Evolutionary conservation across 2,888 invertebrate genomes (phyloP).

Genomic region (Parnassius apollo): DNA sequence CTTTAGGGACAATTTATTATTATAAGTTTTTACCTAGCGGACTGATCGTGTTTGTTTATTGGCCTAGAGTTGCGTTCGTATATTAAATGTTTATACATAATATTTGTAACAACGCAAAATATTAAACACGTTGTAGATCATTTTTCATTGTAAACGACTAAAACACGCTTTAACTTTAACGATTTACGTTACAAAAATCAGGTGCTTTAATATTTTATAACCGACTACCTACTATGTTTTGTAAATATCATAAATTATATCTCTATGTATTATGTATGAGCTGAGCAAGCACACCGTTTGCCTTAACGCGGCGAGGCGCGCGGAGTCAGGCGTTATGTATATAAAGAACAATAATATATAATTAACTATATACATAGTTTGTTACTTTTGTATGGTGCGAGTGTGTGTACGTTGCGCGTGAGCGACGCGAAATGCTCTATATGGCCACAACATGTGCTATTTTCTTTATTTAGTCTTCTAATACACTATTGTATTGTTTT

Average conservation of each 20-base stretch:
- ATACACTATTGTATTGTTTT: conserved; percentile 73
- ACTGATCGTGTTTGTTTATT: conserved; percentile 61
- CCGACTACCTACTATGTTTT: conserved; percentile 68
- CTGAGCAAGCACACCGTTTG: conserved; percentile 57
- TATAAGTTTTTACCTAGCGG: conserved; percentile 58
- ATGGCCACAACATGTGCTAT: conserved; percentile 62
- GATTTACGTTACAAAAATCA: conserved; percentile 48
- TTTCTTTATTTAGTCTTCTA: conserved; percentile 72
- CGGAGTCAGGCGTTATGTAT: conserved; percentile 67
- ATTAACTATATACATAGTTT: conserved; percentile 69
- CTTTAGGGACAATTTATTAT: conserved; percentile 68
- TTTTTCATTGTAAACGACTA: conserved; percentile 55
- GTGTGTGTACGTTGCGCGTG: conserved; percentile 61
- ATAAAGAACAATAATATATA: conserved; percentile 74
- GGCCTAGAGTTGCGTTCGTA: conserved; percentile 62
- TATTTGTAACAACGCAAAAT: conserved; percentile 37
- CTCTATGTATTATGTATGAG: conserved; percentile 61
- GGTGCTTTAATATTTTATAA: conserved; percentile 60
- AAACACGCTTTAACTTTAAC: conserved; percentile 62
- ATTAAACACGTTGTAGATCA: conserved; percentile 36
- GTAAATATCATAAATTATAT: conserved; percentile 72
- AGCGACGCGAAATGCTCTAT: conserved; percentile 42
- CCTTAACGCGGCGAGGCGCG: conserved; percentile 64
- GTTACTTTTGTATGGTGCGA: conserved; percentile 75
- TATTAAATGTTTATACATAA: conserved; percentile 45